Percentiles rank a stretch among this genome's conserved stretches.
Conservation (phyloP, 2,888 invertebrate species). For the Exocentrus adspersus region DNA sequence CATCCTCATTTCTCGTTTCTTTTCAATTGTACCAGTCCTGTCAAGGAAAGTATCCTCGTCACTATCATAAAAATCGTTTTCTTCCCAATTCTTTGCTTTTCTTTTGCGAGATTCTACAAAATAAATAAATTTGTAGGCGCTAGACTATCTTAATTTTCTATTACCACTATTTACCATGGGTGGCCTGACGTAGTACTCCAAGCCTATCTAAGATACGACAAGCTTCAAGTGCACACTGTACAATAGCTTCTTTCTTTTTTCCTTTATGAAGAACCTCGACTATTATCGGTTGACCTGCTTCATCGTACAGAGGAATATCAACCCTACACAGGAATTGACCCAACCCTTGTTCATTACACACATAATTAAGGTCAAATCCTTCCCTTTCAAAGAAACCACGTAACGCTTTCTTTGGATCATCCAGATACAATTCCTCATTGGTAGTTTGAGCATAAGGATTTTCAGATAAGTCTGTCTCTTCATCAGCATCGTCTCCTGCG, state of each 20-base stretch:
- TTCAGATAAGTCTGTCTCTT: constrained; percentile 81
- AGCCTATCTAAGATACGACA: constrained; percentile 90
- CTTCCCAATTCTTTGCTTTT: constrained; percentile 81
- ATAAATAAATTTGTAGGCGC: constrained; percentile 12
- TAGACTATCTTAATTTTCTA: not conserved
- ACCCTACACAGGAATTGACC: constrained; percentile 89
- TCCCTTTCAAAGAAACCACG: constrained; percentile 95
- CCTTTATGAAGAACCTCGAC: constrained; percentile 90
- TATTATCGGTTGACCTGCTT: constrained; percentile 77
- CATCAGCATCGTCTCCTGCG: constrained; percentile 85
- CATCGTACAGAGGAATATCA: constrained; percentile 83
- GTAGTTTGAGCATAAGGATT: constrained; percentile 85
- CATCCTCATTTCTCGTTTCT: constrained; percentile 84
- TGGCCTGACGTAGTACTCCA: constrained; percentile 86
- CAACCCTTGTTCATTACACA: constrained; percentile 85
- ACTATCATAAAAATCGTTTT: constrained; percentile 92
- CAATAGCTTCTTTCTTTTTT: constrained; percentile 93
- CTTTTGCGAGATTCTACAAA: constrained; percentile 80
- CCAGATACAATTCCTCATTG: constrained; percentile 90
- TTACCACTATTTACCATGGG: constrained; percentile 74
- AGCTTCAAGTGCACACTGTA: constrained; percentile 94
- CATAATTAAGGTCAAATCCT: constrained; percentile 83
- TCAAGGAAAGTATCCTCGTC: constrained; percentile 97
- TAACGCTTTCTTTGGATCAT: constrained; percentile 95
- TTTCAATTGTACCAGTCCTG: constrained; percentile 91